Percentiles rank a stretch among this genome's conserved stretches.
These are phyloP conservation scores for Petroica traversi DNA, from an alignment of 2,113 vertebrate species.

Conservation along the genomic window DNA sequence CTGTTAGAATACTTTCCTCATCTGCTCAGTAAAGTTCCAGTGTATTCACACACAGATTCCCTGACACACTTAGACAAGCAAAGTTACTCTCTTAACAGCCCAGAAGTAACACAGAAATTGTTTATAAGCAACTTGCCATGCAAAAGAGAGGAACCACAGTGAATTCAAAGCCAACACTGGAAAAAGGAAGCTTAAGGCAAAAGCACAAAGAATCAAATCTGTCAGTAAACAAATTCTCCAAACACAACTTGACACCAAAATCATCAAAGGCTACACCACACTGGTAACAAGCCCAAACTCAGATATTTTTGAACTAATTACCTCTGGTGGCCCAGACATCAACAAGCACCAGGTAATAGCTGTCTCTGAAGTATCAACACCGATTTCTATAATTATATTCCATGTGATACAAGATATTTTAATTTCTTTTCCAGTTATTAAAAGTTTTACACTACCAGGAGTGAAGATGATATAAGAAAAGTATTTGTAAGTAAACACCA, in stretches of 20 bases:
- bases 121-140: background rate
- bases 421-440: background rate
- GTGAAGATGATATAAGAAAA: background rate
- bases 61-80: background rate
- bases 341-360: background rate
- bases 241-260: background rate
- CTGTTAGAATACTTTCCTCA: background rate
- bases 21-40: background rate
- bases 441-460: background rate
- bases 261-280: background rate
- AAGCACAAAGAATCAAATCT: background rate
- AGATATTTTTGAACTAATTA: background rate
- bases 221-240: background rate
- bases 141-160: background rate
- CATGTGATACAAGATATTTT: background rate
- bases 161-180: background rate
- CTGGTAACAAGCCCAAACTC: background rate
- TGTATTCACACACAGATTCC: background rate
- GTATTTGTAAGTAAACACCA: slow-evolving; percentile 21
- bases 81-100: background rate
- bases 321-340: background rate
- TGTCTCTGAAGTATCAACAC: background rate
- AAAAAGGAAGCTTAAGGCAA: background rate
- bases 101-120: background rate
- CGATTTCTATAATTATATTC: background rate